These are phyloP conservation scores for Dipodomys spectabilis DNA, from an alignment of 2,113 vertebrate genomes.

Conservation along the genomic window DNA sequence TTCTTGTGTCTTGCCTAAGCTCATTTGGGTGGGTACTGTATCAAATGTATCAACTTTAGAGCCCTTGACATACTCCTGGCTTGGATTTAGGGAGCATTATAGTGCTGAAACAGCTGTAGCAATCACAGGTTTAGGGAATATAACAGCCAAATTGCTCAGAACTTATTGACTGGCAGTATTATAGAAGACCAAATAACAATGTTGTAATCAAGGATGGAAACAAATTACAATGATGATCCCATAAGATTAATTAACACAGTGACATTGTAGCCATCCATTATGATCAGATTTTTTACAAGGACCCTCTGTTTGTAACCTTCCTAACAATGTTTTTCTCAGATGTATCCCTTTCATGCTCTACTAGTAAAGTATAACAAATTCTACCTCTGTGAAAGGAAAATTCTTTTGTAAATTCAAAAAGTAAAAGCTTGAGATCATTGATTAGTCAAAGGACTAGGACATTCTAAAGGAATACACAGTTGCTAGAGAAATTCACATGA, in stretches of 20 bases:
- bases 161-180: not conserved
- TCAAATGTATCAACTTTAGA: not conserved
- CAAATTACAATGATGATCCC: not conserved
- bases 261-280: not conserved
- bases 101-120: not conserved
- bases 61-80: no score
- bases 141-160: not conserved
- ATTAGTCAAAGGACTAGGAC: conserved; percentile 17
- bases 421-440: not conserved
- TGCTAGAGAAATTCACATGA: conserved; percentile 29
- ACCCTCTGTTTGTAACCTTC: not conserved
- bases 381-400: not conserved
- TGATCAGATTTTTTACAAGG: not conserved
- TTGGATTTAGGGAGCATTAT: not conserved
- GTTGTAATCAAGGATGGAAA: not conserved
- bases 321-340: not conserved
- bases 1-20: not conserved
- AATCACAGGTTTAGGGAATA: not conserved
- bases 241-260: not conserved
- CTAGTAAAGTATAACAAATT: not conserved
- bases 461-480: conserved; percentile 52
- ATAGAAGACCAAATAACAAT: not conserved
- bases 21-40: not conserved
- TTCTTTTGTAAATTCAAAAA: conserved; percentile 27
- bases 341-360: not conserved